Base-by-base conservation (phyloP, 2,888 invertebrate species). In the Aleiodes testaceus region DNA sequence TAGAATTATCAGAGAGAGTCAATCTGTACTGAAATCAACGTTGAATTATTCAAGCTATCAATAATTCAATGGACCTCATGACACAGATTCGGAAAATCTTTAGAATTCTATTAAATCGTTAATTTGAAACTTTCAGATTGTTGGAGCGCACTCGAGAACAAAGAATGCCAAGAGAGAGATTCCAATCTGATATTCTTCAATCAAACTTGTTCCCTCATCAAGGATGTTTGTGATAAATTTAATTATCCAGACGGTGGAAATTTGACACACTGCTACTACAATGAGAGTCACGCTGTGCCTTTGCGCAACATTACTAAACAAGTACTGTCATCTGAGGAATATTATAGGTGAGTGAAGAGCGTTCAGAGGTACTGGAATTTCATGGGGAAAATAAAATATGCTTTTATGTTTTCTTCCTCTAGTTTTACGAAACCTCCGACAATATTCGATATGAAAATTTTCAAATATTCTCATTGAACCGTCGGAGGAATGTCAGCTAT, bases 101-200 rank as follows among this genome's bases (percentile, higher is more conserved):
- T 2, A 0, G 36, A 11, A 7, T 6, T 42, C 42, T 47, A 16
- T n/a, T 14, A 49, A 22, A 20, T 20, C 26, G 42, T 16, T 7
- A 49, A 49, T 16, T 49, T 9, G 18, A 66, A 61, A 69, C 74
- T 77, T 50, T 81, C 80, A 93, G 93, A 88, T 77, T 93, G 93
- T 86, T 93, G 90, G 86, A 92, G 92, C 78, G 91, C 91, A 0
- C 82, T 89, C n/a, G 90, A 92, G 76, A 92, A 93, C 75, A 81
- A 81, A 12, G 79, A 79, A 0, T 93, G 93, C 79, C 85, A 89
- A 36, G 72, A 78, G 16, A 86, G 87, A 61, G 89, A 89, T 76
- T 83, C 84, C 0, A 87, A 87, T 0, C 72, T 61, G 59, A 91
- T 92, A 0, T 92, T 88, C 81, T 92, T 88, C 80, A 86, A 89